phyloP scores from a whole-genome alignment of 2,113 vertebrate genomes.

The Phaethon lepturus region DNA sequence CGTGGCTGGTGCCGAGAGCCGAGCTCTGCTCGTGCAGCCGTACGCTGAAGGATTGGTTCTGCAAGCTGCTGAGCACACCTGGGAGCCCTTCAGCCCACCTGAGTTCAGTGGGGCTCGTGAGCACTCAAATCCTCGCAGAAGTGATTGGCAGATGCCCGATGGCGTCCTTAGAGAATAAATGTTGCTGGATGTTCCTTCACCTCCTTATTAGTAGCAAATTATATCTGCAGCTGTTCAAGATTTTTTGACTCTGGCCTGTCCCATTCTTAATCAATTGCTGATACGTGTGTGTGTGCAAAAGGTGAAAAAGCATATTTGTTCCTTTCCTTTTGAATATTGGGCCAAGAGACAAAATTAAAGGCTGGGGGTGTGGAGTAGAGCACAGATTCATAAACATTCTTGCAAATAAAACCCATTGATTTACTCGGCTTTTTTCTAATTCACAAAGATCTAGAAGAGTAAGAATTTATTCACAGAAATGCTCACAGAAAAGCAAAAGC shows the following conservation, averaged over 20 bases:
- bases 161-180: conserved; percentile 33
- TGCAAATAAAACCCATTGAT: conserved; percentile 45
- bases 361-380: neutral
- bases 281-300: neutral
- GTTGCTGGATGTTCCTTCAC: conserved; percentile 24
- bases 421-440: conserved; percentile 8
- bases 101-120: neutral
- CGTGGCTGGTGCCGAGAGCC: neutral
- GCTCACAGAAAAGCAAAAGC: conserved; percentile 20
- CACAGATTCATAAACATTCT: neutral
- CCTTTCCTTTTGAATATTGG: neutral
- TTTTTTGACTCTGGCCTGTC: conserved; percentile 16
- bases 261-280: conserved; percentile 34
- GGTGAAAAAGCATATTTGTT: neutral
- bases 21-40: neutral
- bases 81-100: conserved; percentile 46
- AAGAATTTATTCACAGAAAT: conserved; percentile 53
- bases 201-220: conserved; percentile 57
- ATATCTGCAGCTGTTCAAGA: conserved; percentile 37
- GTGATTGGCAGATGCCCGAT: conserved; percentile 49
- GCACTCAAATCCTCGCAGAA: conserved; percentile 25
- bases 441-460: neutral
- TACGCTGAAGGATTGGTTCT: neutral
- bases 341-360: neutral
- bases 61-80: conserved; percentile 5